These are phyloP conservation scores for Rhinolophus ferrumequinum DNA, from an alignment of 2,113 vertebrate genomes.

Conservation along the genomic window DNA sequence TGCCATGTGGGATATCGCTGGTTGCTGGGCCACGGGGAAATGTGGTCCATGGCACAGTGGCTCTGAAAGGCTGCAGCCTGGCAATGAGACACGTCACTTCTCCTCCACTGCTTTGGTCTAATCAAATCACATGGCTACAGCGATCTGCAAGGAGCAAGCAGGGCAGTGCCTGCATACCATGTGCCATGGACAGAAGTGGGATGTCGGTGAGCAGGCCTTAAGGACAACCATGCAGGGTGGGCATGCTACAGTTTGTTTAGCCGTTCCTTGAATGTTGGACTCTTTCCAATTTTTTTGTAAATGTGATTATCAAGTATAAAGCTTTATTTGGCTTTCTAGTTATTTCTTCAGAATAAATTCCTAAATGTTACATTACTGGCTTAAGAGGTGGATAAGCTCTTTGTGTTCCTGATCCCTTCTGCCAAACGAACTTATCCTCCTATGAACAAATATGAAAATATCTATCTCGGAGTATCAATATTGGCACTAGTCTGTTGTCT, in stretches of 20 bases:
- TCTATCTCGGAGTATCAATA: not conserved
- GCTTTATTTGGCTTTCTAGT: not conserved
- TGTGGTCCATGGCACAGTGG: not conserved
- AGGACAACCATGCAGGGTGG: not conserved
- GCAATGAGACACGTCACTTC: not conserved
- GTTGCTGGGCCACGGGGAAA: not conserved
- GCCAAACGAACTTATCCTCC: not conserved
- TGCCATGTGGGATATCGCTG: too few species aligned
- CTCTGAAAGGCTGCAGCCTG: not conserved
- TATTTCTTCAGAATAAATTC: conserved; percentile 23
- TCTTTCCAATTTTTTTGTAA: not conserved
- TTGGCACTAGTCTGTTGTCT: not conserved
- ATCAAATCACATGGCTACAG: not conserved
- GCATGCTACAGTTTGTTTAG: not conserved
- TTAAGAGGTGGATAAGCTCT: not conserved
- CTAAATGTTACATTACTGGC: not conserved
- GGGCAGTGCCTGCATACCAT: not conserved
- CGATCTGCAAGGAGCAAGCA: too few species aligned
- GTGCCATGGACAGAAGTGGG: too few species aligned
- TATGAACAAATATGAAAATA: not conserved
- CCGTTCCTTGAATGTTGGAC: not conserved
- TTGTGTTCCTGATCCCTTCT: not conserved
- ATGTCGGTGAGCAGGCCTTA: not conserved
- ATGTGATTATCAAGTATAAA: not conserved
- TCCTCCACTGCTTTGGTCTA: not conserved